A percentile compares a stretch with the other conserved stretches of the same genome.
Conservation (phyloP, 2,797 vertebrate genomes). For the Hephaestus fuliginosus region DNA sequence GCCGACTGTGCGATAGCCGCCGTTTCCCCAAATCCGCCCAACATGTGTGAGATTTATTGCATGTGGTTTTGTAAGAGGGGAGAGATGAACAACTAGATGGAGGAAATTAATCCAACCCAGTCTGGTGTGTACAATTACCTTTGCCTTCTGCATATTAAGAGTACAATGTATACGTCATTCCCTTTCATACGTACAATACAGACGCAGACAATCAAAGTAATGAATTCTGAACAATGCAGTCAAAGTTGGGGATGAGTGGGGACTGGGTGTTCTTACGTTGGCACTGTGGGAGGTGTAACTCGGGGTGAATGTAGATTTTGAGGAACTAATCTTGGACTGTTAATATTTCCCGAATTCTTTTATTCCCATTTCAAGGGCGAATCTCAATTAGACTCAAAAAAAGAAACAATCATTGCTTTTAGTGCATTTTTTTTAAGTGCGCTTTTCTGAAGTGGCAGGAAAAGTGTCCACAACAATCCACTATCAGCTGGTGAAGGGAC, state of each 20-base stretch:
- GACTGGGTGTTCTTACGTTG: constrained; percentile 13
- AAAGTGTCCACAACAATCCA: constrained; percentile 33
- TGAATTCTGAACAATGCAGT: constrained; percentile 8
- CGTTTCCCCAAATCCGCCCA: constrained; percentile 4
- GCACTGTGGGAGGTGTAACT: constrained; percentile 35
- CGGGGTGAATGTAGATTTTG: constrained; percentile 42
- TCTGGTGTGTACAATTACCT: background rate
- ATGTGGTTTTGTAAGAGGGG: background rate
- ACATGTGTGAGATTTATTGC: constrained; percentile 17
- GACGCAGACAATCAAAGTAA: background rate
- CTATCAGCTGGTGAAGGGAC: constrained; percentile 26
- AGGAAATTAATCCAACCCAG: constrained; percentile 4
- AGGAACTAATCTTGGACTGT: constrained; percentile 37
- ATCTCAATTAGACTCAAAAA: background rate
- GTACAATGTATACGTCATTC: background rate
- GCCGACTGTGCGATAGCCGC: constrained; percentile 11
- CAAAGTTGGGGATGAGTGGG: background rate
- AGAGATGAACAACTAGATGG: constrained; percentile 5
- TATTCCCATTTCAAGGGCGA: constrained; percentile 36
- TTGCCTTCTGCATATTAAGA: background rate
- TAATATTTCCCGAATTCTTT: constrained; percentile 33
- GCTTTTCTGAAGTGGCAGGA: constrained; percentile 12
- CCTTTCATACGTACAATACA: background rate
- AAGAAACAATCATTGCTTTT: constrained; percentile 10
- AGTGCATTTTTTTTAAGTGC: background rate